A percentile compares a stretch with the other conserved stretches of the same genome.
phyloP scores from a whole-genome alignment of 2,888 invertebrate species.

The Nudaria mundana region DNA sequence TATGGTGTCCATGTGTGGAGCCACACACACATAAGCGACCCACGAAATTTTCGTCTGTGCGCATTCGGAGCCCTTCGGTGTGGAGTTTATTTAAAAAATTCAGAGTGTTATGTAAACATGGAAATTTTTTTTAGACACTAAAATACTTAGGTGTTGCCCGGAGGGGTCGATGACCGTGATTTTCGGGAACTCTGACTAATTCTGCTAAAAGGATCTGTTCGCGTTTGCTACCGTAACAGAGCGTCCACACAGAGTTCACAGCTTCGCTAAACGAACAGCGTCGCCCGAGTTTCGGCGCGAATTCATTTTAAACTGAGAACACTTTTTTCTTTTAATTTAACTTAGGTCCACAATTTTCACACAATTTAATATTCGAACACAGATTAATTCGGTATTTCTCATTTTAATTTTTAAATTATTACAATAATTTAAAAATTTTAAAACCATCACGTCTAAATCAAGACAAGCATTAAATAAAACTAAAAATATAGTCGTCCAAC shows the following conservation, averaged over 20 bases:
- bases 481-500: conserved; percentile 20
- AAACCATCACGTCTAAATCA: conserved; percentile 6
- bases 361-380: too few relatives aligned
- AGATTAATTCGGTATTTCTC: too few relatives aligned
- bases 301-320: conserved; percentile 42
- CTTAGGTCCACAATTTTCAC: too few relatives aligned
- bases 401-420: too few relatives aligned
- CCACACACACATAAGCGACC: conserved; percentile 60
- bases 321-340: conserved; percentile 22
- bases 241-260: conserved; percentile 33
- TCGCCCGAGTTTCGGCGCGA: conserved; percentile 38
- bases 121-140: conserved; percentile 59
- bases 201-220: conserved; percentile 63
- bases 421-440: background rate
- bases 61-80: conserved; percentile 67
- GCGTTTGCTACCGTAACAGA: conserved; percentile 45
- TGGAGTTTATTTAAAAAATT: conserved; percentile 71
- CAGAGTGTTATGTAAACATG: conserved; percentile 77
- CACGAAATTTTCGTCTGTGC: conserved; percentile 68
- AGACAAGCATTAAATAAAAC: conserved; percentile 17
- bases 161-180: conserved; percentile 69
- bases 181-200: conserved; percentile 80
- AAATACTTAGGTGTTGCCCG: conserved; percentile 75
- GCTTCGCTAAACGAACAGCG: conserved; percentile 37
- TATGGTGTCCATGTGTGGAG: conserved; percentile 63